phyloP scores from a whole-genome alignment of 1,140 invertebrate species.

The Ruditapes philippinarum region DNA sequence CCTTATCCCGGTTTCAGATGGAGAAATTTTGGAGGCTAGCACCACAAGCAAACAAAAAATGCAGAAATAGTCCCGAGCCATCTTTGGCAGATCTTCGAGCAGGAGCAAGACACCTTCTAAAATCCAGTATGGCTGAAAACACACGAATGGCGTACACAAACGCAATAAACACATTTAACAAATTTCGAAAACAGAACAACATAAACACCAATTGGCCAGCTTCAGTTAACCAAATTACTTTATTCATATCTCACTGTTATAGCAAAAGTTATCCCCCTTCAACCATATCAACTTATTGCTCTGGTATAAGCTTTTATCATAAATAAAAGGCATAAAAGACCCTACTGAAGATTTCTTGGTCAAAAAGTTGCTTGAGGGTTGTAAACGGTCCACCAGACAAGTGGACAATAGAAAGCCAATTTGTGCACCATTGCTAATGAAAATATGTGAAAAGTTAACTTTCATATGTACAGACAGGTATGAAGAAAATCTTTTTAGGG shows the following conservation, averaged over 20 bases:
- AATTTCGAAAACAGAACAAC: constrained; percentile 10
- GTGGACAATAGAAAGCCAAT: neutral
- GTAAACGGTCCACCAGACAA: neutral
- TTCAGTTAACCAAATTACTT: neutral
- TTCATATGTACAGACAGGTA: neutral
- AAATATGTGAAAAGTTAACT: neutral
- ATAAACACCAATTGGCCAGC: neutral
- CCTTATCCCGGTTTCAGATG: constrained; percentile 56
- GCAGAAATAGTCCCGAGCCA: neutral
- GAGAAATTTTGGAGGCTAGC: neutral
- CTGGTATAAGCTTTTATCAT: neutral
- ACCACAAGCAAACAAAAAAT: neutral
- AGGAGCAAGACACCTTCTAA: neutral
- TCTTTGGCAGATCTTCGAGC: constrained; percentile 31
- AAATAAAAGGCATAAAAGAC: neutral
- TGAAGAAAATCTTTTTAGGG: neutral
- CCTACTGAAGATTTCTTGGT: neutral
- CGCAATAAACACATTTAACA: neutral
- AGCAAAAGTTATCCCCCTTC: neutral
- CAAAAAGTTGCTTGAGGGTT: neutral
- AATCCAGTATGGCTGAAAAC: constrained; percentile 1
- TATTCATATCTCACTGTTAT: neutral
- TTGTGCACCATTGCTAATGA: neutral
- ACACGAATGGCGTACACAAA: constrained; percentile 16
- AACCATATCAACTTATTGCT: neutral